Evolutionary conservation across 2,797 vertebrate species (phyloP).

Genomic region (Enteromius viviparus): DNA sequence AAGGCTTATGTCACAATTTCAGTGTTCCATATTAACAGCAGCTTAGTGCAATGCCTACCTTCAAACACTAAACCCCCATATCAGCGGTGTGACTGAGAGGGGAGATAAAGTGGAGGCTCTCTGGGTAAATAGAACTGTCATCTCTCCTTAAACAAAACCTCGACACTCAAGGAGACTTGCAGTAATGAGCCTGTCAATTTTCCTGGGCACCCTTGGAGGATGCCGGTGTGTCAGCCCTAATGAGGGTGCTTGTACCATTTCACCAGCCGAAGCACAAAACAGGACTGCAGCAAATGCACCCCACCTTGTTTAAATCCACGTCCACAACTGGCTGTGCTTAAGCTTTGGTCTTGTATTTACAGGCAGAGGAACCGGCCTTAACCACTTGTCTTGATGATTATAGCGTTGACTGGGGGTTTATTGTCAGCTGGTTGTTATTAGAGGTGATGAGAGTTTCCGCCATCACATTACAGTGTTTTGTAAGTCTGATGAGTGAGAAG

Average conservation of each 20-base stretch:
- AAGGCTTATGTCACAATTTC: slow-evolving; percentile 15
- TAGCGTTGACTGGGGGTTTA: slow-evolving; percentile 11
- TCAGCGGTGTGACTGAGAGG: neutral
- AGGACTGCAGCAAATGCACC: slow-evolving; percentile 27
- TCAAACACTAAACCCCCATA: slow-evolving; percentile 42
- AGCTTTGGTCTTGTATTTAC: neutral
- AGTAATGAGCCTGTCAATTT: slow-evolving; percentile 55
- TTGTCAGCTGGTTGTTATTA: slow-evolving; percentile 25
- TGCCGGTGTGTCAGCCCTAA: slow-evolving; percentile 42
- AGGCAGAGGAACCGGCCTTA: neutral
- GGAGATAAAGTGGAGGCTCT: slow-evolving; percentile 23
- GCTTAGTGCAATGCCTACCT: slow-evolving; percentile 20
- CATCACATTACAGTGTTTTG: slow-evolving; percentile 18
- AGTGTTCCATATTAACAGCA: slow-evolving; percentile 15
- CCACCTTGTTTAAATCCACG: slow-evolving; percentile 21
- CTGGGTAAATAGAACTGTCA: slow-evolving; percentile 55
- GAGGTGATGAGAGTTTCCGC: slow-evolving; percentile 3
- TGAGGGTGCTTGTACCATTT: slow-evolving; percentile 53
- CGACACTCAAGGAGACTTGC: slow-evolving; percentile 36
- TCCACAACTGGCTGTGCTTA: neutral
- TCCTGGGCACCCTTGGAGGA: slow-evolving; percentile 13
- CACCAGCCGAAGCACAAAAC: slow-evolving; percentile 29
- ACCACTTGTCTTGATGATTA: neutral
- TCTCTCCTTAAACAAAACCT: slow-evolving; percentile 50
- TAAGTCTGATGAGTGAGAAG: slow-evolving; percentile 31